Conservation (phyloP, 2,888 invertebrate genomes). For the Andrena dorsata region DNA sequence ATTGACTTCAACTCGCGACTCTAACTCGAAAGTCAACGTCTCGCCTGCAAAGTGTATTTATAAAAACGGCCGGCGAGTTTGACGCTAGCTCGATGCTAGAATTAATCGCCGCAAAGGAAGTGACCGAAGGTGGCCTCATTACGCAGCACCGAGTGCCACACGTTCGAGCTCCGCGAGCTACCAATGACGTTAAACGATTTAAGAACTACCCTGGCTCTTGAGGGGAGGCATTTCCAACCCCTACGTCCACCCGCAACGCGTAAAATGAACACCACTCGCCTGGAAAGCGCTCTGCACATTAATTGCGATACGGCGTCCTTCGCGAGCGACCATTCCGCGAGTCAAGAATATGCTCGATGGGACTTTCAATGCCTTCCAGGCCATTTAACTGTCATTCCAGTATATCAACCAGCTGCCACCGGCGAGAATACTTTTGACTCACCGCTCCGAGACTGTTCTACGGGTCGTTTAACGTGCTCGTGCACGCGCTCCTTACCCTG, state of each 20-base stretch:
- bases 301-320: background rate
- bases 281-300: constrained; percentile 3
- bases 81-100: background rate
- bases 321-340: background rate
- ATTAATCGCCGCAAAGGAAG: constrained; percentile 3
- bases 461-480: background rate
- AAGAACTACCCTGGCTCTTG: background rate
- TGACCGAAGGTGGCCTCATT: background rate
- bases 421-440: constrained; percentile 28
- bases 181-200: background rate
- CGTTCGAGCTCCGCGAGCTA: background rate
- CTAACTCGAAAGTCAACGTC: background rate
- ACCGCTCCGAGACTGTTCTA: background rate
- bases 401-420: background rate
- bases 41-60: background rate
- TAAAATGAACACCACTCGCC: background rate
- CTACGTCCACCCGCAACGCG: background rate
- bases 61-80: background rate
- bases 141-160: background rate
- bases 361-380: constrained; percentile 10
- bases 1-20: background rate
- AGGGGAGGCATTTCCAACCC: background rate
- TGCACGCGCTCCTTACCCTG: constrained; percentile 86
- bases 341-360: constrained; percentile 5
- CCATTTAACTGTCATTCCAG: background rate